A percentile compares a stretch with the other conserved stretches of the same genome.
These are phyloP conservation scores for Nematolebias whitei DNA, from an alignment of 2,113 vertebrate species.

Conservation along the genomic window DNA sequence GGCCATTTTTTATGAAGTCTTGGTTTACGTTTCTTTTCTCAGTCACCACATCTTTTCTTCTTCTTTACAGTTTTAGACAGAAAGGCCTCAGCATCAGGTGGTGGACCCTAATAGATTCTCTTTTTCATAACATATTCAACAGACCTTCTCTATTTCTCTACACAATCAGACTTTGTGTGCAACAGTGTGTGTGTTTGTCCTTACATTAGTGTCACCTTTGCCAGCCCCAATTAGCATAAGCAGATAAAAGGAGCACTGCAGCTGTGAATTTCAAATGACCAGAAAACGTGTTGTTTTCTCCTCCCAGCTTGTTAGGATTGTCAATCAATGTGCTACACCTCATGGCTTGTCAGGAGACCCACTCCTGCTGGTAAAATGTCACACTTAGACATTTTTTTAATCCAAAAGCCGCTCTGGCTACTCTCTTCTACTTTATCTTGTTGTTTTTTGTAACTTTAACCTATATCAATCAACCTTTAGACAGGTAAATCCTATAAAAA, in stretches of 20 bases:
- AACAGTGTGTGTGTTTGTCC: slow-evolving; percentile 6
- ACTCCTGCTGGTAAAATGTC: not conserved
- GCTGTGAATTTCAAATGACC: slow-evolving; percentile 77
- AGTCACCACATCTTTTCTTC: no score
- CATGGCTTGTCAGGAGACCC: not conserved
- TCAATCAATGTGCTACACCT: slow-evolving; percentile 13
- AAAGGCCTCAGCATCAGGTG: slow-evolving; percentile 24
- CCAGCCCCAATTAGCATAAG: slow-evolving; percentile 67
- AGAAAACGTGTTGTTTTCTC: slow-evolving; percentile 49
- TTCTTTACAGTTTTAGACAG: no score
- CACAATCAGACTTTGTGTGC: slow-evolving; percentile 17
- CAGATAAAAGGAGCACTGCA: slow-evolving; percentile 69
- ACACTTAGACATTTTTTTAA: not conserved
- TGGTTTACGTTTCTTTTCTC: no score
- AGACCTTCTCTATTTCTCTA: slow-evolving; percentile 35
- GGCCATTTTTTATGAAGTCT: no score
- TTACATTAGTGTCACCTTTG: slow-evolving; percentile 24
- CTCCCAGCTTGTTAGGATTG: slow-evolving; percentile 20
- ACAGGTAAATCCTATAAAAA: no score
- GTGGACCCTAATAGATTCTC: slow-evolving; percentile 38
- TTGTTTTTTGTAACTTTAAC: not conserved
- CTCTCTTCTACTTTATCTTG: not conserved
- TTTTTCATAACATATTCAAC: slow-evolving; percentile 39
- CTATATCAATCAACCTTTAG: not conserved
- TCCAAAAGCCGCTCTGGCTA: not conserved